A percentile compares a stretch with the other conserved stretches of the same genome.
Evolutionary conservation across 2,797 vertebrate genomes (phyloP).

Genomic region (Anableps anableps): DNA sequence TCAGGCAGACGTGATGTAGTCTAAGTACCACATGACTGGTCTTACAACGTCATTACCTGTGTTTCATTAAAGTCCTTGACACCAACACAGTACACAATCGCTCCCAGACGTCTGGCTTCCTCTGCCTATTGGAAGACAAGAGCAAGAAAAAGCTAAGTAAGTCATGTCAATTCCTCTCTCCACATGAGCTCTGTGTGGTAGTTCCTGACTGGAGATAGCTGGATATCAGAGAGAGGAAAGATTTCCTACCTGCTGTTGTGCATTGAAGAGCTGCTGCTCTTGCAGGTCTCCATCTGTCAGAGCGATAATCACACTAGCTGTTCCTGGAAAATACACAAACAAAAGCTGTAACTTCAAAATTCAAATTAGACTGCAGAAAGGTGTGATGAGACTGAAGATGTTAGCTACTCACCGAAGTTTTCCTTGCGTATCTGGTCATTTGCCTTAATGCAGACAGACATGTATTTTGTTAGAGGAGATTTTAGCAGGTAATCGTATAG

Average conservation of each 20-base stretch:
- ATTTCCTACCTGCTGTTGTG: slow-evolving; percentile 84
- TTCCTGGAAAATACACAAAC: slow-evolving; percentile 71
- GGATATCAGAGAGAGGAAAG: neutral
- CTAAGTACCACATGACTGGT: neutral
- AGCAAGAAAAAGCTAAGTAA: neutral
- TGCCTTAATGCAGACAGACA: slow-evolving; percentile 79
- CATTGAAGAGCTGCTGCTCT: slow-evolving; percentile 80
- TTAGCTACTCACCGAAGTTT: slow-evolving; percentile 79
- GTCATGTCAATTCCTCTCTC: neutral
- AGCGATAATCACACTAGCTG: slow-evolving; percentile 89
- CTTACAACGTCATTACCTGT: slow-evolving; percentile 81
- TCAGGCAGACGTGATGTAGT: too few species aligned
- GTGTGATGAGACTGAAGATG: accelerated
- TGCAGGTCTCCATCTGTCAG: slow-evolving; percentile 90
- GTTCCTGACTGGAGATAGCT: neutral
- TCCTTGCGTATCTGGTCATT: slow-evolving; percentile 88
- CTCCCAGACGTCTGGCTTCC: slow-evolving; percentile 86
- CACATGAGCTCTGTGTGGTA: neutral
- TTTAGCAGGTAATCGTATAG: neutral
- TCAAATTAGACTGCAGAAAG: neutral
- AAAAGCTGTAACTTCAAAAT: slow-evolving; percentile 8
- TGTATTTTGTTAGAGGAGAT: slow-evolving; percentile 11
- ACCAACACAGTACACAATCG: slow-evolving; percentile 91
- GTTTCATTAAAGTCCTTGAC: slow-evolving; percentile 91
- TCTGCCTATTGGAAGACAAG: slow-evolving; percentile 79